Conservation (phyloP, 2,888 invertebrate genomes). For the Pollenia angustigena region DNA sequence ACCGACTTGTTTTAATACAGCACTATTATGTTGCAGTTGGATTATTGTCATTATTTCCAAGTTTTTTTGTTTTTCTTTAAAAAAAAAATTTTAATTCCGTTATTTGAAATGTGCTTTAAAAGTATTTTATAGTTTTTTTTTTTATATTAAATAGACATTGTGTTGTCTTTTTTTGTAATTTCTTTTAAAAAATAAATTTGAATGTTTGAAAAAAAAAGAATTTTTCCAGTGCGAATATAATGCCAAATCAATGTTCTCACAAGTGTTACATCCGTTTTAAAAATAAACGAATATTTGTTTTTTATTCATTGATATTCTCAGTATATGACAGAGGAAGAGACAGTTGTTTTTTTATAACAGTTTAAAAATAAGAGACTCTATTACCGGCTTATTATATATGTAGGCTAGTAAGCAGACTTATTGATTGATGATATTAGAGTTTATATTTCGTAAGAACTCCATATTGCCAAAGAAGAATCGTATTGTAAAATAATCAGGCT, state of each 20-base stretch:
- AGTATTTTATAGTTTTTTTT: no score
- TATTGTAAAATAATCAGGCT: no score
- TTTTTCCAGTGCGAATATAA: constrained; percentile 43
- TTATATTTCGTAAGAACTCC: no score
- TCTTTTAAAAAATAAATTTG: constrained; percentile 26
- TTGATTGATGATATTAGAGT: no score
- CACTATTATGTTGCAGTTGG: neutral
- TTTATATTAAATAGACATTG: neutral
- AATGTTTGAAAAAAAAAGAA: constrained; percentile 1
- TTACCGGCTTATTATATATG: constrained; percentile 18
- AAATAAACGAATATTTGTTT: neutral
- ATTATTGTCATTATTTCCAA: constrained; percentile 22
- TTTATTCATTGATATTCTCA: constrained; percentile 49
- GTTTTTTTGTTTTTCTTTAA: constrained; percentile 12
- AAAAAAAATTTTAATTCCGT: neutral
- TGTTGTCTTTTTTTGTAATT: neutral
- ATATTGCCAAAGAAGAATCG: no score
- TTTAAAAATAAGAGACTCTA: neutral
- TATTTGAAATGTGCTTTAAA: constrained; percentile 6
- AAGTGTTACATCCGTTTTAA: constrained; percentile 75
- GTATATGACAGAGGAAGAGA: neutral
- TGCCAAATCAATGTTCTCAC: constrained; percentile 55
- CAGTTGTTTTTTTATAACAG: neutral
- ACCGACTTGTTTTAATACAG: neutral
- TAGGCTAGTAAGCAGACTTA: no score